Evolutionary conservation across 2,797 vertebrate species (phyloP).

Genomic region (Prunella strophiata): DNA sequence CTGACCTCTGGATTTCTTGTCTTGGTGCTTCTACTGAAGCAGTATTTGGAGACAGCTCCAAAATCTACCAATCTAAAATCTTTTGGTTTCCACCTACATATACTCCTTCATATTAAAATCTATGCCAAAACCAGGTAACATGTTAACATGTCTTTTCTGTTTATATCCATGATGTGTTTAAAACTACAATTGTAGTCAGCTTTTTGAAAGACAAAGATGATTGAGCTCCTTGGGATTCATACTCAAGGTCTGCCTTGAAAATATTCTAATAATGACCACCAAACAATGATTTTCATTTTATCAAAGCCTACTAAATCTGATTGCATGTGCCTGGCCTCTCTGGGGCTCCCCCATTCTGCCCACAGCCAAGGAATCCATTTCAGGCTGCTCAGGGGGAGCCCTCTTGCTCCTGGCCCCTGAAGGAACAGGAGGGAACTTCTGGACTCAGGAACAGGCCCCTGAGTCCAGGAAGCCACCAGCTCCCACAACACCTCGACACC

Average conservation of each 20-base stretch:
- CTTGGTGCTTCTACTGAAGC: background rate
- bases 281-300: background rate
- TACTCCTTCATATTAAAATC: background rate
- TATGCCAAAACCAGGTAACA: background rate
- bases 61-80: background rate
- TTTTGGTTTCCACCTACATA: background rate
- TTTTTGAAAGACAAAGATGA: background rate
- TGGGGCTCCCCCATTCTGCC: accelerated
- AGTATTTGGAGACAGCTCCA: background rate
- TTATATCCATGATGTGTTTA: background rate
- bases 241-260: background rate
- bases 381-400: accelerated
- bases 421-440: too few species aligned
- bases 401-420: accelerated
- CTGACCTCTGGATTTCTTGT: background rate
- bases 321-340: accelerated
- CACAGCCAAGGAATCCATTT: background rate
- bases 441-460: too few species aligned
- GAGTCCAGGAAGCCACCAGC: accelerated
- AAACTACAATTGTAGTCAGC: background rate
- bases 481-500: accelerated
- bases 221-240: background rate
- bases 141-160: background rate
- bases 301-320: background rate
- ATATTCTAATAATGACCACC: background rate